Percentiles rank a stretch among this genome's conserved stretches.
phyloP scores from a whole-genome alignment of 1,140 invertebrate species.

The Gryon sp. region DNA sequence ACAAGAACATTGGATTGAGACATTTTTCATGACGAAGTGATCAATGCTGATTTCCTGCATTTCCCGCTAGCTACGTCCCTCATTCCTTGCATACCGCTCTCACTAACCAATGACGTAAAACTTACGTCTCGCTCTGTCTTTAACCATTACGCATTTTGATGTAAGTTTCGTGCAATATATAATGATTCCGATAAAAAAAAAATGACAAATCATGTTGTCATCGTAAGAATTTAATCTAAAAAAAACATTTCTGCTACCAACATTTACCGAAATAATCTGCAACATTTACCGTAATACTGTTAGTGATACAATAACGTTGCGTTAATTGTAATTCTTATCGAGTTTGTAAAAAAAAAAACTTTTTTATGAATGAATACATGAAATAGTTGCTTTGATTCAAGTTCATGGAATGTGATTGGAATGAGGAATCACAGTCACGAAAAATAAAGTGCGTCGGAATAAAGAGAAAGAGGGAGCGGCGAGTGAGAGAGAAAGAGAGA shows the following conservation, averaged over 20 bases:
- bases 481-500: background rate
- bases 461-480: background rate
- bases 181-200: conserved; percentile 8
- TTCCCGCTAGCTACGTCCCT: conserved; percentile 37
- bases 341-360: conserved; percentile 13
- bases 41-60: conserved; percentile 49
- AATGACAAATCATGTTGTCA: conserved; percentile 20
- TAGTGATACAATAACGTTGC: background rate
- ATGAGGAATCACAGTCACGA: conserved; percentile 33
- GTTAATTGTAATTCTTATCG: conserved; percentile 32
- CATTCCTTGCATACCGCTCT: conserved; percentile 59
- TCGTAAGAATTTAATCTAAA: conserved; percentile 9
- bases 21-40: conserved; percentile 55
- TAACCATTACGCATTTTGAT: conserved; percentile 7
- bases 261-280: conserved; percentile 19
- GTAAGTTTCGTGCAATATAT: conserved; percentile 34
- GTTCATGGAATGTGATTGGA: conserved; percentile 44
- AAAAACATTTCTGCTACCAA: conserved; percentile 13
- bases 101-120: conserved; percentile 49
- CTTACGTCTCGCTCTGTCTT: conserved; percentile 34
- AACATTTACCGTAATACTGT: too few species aligned
- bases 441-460: conserved; percentile 1
- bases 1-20: conserved; percentile 46
- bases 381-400: conserved; percentile 35
- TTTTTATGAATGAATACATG: conserved; percentile 38